A percentile compares a stretch with the other conserved stretches of the same genome.
Evolutionary conservation across 2,888 invertebrate species (phyloP).

Genomic region (Drosophila greeni): DNA sequence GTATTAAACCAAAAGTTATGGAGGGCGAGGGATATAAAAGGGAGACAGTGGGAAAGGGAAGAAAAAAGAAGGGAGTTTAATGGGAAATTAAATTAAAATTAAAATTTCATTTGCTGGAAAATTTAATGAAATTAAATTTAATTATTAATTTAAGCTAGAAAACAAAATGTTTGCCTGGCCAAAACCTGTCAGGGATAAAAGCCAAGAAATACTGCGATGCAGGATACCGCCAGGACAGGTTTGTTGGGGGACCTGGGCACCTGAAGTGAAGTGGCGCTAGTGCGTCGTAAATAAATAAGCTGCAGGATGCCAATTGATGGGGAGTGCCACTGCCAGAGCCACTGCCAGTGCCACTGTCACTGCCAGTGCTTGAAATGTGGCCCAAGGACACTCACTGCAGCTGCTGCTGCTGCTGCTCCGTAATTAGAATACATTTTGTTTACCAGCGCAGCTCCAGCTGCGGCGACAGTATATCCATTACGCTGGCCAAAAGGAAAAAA

Average conservation of each 20-base stretch:
- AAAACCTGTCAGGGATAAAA: neutral
- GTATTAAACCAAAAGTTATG: constrained; percentile 33
- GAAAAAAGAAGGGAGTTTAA: too few relatives aligned
- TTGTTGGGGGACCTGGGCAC: constrained; percentile 18
- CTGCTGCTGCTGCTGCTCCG: constrained; percentile 18
- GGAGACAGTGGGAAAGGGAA: too few relatives aligned
- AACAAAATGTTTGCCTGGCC: neutral
- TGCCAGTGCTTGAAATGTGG: constrained; percentile 8
- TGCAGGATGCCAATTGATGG: constrained; percentile 42
- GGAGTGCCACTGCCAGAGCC: constrained; percentile 13
- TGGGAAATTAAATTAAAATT: too few relatives aligned
- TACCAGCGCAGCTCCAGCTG: constrained; percentile 32
- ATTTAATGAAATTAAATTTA: neutral
- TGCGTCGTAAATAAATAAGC: constrained; percentile 45
- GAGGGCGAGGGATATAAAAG: constrained; percentile 13
- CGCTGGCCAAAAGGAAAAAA: neutral
- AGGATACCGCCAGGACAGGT: constrained; percentile 1
- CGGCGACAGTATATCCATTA: constrained; percentile 17
- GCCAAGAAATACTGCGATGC: neutral
- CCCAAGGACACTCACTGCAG: constrained; percentile 11
- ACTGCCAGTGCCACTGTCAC: constrained; percentile 1
- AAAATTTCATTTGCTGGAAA: neutral
- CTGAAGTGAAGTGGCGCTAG: constrained; percentile 29
- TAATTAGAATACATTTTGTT: constrained; percentile 43
- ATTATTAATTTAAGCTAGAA: neutral